Conservation (phyloP, 2,113 vertebrate genomes). For the Vulpes vulpes region DNA sequence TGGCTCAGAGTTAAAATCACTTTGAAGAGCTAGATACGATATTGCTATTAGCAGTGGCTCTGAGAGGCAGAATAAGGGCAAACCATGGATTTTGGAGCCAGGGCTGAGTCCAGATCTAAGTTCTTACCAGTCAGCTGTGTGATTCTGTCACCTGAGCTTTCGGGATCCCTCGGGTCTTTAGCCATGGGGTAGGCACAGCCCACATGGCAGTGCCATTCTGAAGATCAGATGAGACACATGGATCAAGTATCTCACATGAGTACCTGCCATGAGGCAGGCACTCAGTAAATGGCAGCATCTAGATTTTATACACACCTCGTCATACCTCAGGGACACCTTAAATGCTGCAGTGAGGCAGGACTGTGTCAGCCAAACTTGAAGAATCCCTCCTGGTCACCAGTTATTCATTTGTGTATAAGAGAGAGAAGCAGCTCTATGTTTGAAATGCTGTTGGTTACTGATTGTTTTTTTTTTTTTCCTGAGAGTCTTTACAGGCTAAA, state of each 20-base stretch:
- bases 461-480: neutral
- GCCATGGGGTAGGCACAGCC: neutral
- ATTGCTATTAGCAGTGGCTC: neutral
- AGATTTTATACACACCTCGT: too few relatives aligned
- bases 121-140: neutral
- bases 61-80: neutral
- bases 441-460: neutral
- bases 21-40: neutral
- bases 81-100: neutral
- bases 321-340: neutral
- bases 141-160: neutral
- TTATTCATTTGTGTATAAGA: neutral
- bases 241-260: neutral
- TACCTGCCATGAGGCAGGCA: neutral
- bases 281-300: neutral
- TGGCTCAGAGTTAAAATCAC: neutral
- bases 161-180: neutral
- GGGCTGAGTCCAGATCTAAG: neutral
- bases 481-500: neutral
- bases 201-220: neutral
- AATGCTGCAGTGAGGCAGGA: neutral
- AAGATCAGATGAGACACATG: neutral
- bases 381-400: neutral
- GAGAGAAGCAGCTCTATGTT: neutral
- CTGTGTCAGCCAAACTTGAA: neutral